A percentile compares a stretch with the other conserved stretches of the same genome.
These are phyloP conservation scores for Calephelis perditalis DNA, from an alignment of 2,888 invertebrate species.

Conservation along the genomic window DNA sequence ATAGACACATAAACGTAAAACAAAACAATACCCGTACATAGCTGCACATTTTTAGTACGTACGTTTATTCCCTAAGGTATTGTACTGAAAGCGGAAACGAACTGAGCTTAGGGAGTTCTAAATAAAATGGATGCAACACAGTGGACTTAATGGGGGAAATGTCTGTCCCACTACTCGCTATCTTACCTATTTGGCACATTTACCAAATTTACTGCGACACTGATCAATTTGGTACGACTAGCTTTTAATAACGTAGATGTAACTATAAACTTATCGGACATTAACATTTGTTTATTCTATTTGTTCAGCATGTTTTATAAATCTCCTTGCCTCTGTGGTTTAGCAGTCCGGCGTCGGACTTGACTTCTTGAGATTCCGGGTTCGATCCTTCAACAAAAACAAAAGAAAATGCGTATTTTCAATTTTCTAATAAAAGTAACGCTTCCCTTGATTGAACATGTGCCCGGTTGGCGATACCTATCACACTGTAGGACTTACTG, in stretches of 20 bases:
- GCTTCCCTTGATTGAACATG: no score
- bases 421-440: no score
- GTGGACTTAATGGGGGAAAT: constrained; percentile 19
- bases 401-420: no score
- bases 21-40: constrained; percentile 29
- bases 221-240: not conserved
- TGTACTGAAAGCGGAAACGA: constrained; percentile 32
- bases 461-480: no score
- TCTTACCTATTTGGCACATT: constrained; percentile 8
- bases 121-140: constrained; percentile 32
- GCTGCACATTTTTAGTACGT: constrained; percentile 30
- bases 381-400: no score
- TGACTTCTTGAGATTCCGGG: no score
- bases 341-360: no score
- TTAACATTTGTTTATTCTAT: not conserved
- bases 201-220: not conserved
- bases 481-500: no score
- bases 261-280: not conserved
- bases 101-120: constrained; percentile 29
- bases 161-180: constrained; percentile 4
- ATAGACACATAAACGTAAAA: constrained; percentile 16
- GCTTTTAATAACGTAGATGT: not conserved
- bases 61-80: constrained; percentile 26
- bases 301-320: no score
- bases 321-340: no score